Conservation (phyloP, 2,113 vertebrate species). For the Indicator maculatus region DNA sequence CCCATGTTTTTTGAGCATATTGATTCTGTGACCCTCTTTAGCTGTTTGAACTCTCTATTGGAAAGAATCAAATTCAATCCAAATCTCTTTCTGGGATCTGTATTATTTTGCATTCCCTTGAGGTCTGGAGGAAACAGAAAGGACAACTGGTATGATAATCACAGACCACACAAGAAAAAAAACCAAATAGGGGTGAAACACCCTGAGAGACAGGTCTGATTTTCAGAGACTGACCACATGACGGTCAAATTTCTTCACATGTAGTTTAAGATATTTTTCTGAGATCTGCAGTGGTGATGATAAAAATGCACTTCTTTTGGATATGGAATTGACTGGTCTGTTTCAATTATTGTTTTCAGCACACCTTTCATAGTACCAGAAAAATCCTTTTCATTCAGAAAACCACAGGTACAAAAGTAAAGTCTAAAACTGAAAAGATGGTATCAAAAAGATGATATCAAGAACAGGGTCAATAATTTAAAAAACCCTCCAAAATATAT, state of each 20-base stretch:
- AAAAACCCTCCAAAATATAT: not conserved
- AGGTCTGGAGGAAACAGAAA: not conserved
- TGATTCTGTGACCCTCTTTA: conserved; percentile 51
- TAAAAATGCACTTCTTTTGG: not conserved
- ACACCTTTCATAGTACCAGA: not conserved
- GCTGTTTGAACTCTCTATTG: conserved; percentile 41
- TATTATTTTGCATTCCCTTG: conserved; percentile 23
- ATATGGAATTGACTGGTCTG: not conserved
- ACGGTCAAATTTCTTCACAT: conserved; percentile 7
- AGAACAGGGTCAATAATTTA: not conserved
- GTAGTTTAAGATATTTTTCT: not conserved
- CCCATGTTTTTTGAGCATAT: conserved; percentile 46
- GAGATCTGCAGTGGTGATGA: not conserved
- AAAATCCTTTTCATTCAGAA: not conserved
- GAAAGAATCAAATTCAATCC: conserved; percentile 44
- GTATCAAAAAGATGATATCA: not conserved
- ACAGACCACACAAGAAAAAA: conserved; percentile 1
- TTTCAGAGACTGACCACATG: not conserved
- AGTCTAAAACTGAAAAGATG: not conserved
- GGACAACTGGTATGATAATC: conserved; percentile 57
- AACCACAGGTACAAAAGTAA: not conserved
- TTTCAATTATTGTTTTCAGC: not conserved
- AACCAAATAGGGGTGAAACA: not conserved
- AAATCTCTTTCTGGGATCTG: conserved; percentile 1
- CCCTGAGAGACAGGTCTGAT: not conserved